Conservation (phyloP, 2,113 vertebrate genomes). For the Ceyx melanurus region DNA sequence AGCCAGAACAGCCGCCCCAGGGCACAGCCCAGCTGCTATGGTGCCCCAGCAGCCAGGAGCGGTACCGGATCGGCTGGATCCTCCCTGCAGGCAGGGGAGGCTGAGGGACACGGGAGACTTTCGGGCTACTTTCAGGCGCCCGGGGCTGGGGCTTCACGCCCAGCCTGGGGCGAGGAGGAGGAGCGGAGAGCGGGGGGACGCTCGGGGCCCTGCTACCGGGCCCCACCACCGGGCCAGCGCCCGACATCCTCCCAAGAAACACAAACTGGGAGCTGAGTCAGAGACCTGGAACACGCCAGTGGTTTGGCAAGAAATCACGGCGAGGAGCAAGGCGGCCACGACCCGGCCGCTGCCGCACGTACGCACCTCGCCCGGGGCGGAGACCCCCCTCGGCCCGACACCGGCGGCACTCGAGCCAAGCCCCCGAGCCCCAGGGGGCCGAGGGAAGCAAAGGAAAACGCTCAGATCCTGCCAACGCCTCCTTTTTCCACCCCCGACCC, state of each 20-base stretch:
- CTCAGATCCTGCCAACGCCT: neutral
- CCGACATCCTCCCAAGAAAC: neutral
- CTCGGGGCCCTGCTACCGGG: neutral
- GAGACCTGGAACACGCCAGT: neutral
- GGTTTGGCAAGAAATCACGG: neutral
- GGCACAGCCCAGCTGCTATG: neutral
- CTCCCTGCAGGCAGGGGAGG: fast-evolving
- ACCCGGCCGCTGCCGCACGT: neutral
- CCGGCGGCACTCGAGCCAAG: fast-evolving
- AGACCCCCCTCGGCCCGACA: neutral
- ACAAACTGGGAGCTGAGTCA: conserved; percentile 22
- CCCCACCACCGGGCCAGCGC: neutral
- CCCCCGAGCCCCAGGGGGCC: neutral
- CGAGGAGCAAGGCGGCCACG: neutral
- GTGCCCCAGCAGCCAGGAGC: neutral
- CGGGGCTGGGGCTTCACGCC: neutral
- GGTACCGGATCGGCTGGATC: neutral
- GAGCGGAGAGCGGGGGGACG: neutral
- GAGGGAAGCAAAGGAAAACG: neutral
- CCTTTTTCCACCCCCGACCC: neutral
- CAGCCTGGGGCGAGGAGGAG: neutral
- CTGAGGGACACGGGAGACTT: neutral
- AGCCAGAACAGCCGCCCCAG: neutral
- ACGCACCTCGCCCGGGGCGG: fast-evolving
- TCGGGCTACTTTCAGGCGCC: neutral